Conservation (phyloP, 2,888 invertebrate genomes). For the Scelioninae gen. 1 region DNA sequence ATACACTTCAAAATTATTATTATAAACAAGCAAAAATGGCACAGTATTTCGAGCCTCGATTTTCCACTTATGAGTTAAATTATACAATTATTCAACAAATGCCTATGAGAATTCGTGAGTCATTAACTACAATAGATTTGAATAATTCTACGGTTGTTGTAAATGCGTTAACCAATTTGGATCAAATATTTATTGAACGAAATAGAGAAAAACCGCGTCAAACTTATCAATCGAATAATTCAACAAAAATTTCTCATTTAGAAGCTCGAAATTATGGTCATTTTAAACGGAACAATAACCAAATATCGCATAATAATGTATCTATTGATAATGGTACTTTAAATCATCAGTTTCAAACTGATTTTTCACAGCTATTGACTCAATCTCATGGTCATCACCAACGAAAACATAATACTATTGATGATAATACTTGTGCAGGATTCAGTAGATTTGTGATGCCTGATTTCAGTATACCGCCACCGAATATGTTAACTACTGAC, state of each 20-base stretch:
- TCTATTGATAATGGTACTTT: neutral
- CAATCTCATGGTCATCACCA: neutral
- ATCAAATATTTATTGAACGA: constrained; percentile 1
- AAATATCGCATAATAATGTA: no score
- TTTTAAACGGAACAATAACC: no score
- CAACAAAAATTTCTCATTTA: no score
- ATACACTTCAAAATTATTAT: no score
- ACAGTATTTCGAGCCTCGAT: no score
- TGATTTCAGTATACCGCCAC: neutral
- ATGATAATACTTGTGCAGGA: neutral
- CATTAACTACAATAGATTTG: neutral
- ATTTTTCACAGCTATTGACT: no score
- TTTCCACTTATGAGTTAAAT: neutral
- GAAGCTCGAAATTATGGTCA: neutral
- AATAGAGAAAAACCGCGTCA: neutral
- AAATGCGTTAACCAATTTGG: constrained; percentile 1
- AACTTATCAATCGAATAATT: neutral
- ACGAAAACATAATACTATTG: neutral
- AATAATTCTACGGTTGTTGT: neutral
- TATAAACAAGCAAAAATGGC: no score
- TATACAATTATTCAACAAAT: constrained; percentile 4
- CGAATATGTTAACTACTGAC: neutral
- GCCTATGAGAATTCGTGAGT: neutral
- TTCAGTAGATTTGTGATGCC: neutral
- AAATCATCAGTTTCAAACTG: neutral